Base-by-base conservation (phyloP, 2,888 invertebrate genomes). In the Strigamia maritima region DNA sequence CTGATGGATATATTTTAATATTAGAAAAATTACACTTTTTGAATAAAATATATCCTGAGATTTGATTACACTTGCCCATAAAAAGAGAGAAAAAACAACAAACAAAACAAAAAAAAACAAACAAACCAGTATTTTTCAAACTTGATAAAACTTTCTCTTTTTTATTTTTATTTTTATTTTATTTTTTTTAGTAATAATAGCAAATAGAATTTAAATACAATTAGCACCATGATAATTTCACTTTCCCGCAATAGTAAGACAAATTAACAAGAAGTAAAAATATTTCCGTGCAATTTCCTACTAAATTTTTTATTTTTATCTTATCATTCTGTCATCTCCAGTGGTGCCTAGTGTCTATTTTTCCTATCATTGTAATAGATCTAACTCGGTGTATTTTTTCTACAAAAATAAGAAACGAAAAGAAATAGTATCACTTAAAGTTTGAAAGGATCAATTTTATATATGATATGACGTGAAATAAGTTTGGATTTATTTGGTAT, bases 1-100 rank as follows among this genome's bases (percentile, higher is more conserved):
- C 77, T 26, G 49, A 77, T 75, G 80, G 80, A 80, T 80, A 80
- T 80, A 80, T 80, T 80, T 80, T 80, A 78, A 74, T 80, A 80
- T 75, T 75, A 74, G 80, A 80, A 74, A 74, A 78, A 80, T 70
- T 70, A 70, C 70, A 70, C 75, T 75, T 70, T 60, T 75, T 80
- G 76, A 78, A 75, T n/a, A 22, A 78, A 78, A 74, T 80, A 44
- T 76, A 80, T 80, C 80, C 80, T 80, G 54, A 40, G 70, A 70
- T 70, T 70, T 70, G 70, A 70, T 70, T 26, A 70, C 70, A 70
- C 78, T 8, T 74, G 76, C 76, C 76, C 76, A 75, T 75, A 38
- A 75, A 40, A 19, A 74, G 19, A 74, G 8, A 26, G 24, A 74
- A 74, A 74, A 74, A 16, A n/a, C n/a, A n/a, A n/a, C n/a, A n/a